A percentile compares a stretch with the other conserved stretches of the same genome.
These are phyloP conservation scores for Ceratotherium simum DNA, from an alignment of 2,113 vertebrate genomes.

Conservation along the genomic window DNA sequence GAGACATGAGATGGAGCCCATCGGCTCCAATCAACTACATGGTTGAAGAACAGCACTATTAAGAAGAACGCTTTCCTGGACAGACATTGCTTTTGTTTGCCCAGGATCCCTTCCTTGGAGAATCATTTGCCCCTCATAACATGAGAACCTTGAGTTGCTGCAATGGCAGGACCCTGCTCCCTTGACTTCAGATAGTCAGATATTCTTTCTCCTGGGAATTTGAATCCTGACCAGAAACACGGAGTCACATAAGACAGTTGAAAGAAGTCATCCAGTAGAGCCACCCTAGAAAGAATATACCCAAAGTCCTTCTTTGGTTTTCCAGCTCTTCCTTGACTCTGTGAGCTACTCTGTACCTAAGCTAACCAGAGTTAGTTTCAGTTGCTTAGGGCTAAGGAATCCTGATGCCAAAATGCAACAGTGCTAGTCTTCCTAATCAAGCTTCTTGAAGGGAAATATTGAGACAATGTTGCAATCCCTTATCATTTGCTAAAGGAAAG, in stretches of 20 bases:
- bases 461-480: background rate
- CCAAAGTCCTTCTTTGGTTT: background rate
- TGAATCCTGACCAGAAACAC: background rate
- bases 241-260: background rate
- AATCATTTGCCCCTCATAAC: background rate
- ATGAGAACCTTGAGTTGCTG: background rate
- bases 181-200: background rate
- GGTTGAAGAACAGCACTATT: background rate
- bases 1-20: background rate
- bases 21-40: background rate
- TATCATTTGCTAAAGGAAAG: background rate
- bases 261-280: background rate
- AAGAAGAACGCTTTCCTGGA: background rate
- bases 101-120: background rate
- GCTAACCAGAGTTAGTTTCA: background rate
- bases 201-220: background rate
- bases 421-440: background rate
- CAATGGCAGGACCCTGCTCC: background rate
- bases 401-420: background rate
- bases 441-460: background rate
- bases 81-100: background rate
- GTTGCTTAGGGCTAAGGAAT: background rate
- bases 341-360: background rate
- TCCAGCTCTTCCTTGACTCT: background rate
- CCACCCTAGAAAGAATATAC: background rate